Percentiles rank a stretch among this genome's conserved stretches.
Evolutionary conservation across 2,797 vertebrate species (phyloP).

Genomic region (Spinus olivaceus): DNA sequence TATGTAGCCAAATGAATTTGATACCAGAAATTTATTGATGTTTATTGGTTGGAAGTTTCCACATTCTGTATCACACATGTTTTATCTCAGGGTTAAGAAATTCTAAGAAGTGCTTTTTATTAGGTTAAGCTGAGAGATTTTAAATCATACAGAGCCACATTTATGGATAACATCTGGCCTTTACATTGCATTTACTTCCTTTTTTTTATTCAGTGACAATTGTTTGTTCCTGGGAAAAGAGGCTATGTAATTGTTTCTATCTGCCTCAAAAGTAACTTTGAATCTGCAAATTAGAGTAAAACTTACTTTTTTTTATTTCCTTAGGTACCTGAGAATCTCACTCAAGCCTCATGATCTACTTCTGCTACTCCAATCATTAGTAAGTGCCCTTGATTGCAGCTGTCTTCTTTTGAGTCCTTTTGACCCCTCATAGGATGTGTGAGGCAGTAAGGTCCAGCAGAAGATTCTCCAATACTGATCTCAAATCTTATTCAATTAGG

Average conservation of each 20-base stretch:
- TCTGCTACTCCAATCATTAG: not conserved
- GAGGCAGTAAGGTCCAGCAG: not conserved
- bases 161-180: slow-evolving; percentile 45
- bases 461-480: not conserved
- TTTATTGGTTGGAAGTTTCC: slow-evolving; percentile 1
- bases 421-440: not conserved
- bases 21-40: not conserved
- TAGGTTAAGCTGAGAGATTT: slow-evolving; percentile 26
- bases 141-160: slow-evolving; percentile 18
- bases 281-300: not conserved
- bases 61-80: slow-evolving; percentile 9
- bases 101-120: slow-evolving; percentile 45
- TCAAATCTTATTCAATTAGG: slow-evolving; percentile 31
- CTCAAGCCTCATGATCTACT: not conserved
- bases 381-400: not conserved
- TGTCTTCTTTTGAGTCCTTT: not conserved
- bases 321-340: not conserved
- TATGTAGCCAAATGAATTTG: slow-evolving; percentile 16
- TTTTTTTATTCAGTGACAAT: not conserved
- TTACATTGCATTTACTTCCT: not conserved
- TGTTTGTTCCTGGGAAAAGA: not conserved
- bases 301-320: not conserved
- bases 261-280: not conserved
- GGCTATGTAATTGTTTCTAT: not conserved
- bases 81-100: slow-evolving; percentile 47